A percentile compares a stretch with the other conserved stretches of the same genome.
Evolutionary conservation across 2,797 vertebrate species (phyloP).

Genomic region (Peromyscus attwateri): DNA sequence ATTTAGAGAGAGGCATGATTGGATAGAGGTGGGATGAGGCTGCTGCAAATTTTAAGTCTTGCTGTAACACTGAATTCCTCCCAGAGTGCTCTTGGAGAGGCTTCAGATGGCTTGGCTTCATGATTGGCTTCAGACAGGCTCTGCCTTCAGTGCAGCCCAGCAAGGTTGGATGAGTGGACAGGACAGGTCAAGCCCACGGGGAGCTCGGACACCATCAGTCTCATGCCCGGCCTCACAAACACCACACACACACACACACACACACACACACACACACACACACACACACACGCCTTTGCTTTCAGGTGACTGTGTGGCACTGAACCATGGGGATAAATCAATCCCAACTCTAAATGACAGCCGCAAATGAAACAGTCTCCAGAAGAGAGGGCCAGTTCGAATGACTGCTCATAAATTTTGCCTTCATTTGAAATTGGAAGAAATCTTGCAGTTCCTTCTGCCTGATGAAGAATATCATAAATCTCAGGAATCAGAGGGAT

Average conservation of each 20-base stretch:
- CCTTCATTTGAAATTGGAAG: conserved; percentile 77
- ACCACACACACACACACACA: neutral
- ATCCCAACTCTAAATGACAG: conserved; percentile 59
- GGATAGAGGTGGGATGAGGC: neutral
- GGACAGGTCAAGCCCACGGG: rapidly evolving
- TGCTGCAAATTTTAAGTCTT: neutral
- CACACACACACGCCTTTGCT: neutral
- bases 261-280: no score
- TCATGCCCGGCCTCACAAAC: conserved; percentile 9
- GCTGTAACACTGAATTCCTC: neutral
- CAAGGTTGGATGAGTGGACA: neutral
- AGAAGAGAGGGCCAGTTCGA: conserved; percentile 62
- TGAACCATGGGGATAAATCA: conserved; percentile 69
- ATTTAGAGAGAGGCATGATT: neutral
- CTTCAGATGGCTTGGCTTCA: neutral
- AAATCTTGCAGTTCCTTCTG: conserved; percentile 73
- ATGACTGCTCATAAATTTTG: conserved; percentile 72
- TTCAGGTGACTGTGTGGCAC: neutral
- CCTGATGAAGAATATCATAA: conserved; percentile 80
- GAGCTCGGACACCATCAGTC: no score
- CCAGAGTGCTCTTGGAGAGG: neutral
- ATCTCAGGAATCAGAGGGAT: conserved; percentile 52
- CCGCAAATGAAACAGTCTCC: conserved; percentile 71
- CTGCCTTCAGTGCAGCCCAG: neutral
- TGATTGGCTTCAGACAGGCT: neutral